A percentile compares a stretch with the other conserved stretches of the same genome.
Conservation (phyloP, 2,113 vertebrate genomes). For the Vimba vimba region DNA sequence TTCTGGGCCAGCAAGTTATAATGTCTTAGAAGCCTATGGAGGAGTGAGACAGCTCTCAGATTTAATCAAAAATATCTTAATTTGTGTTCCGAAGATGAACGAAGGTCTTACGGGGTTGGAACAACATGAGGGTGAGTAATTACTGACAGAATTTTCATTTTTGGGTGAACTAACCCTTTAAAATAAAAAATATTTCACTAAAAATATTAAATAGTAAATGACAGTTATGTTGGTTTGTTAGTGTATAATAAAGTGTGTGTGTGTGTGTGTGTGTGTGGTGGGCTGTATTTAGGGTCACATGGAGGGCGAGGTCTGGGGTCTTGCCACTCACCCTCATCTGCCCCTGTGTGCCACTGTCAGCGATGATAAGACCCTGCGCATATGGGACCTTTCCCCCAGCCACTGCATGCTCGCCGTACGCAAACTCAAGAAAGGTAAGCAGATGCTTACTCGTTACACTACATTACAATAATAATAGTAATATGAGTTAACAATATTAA, state of each 20-base stretch:
- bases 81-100: too few relatives aligned
- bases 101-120: too few relatives aligned
- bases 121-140: too few relatives aligned
- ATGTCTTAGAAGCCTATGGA: too few relatives aligned
- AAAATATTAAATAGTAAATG: too few relatives aligned
- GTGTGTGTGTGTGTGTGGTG: slow-evolving; percentile 3
- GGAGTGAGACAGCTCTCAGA: too few relatives aligned
- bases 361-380: slow-evolving; percentile 97
- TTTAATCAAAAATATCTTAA: too few relatives aligned
- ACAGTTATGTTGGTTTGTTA: neutral
- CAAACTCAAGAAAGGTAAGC: slow-evolving; percentile 96
- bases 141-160: too few relatives aligned
- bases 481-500: neutral
- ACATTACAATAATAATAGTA: neutral
- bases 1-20: too few relatives aligned
- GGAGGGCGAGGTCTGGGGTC: slow-evolving; percentile 98
- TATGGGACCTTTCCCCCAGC: slow-evolving; percentile 99
- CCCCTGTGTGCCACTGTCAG: slow-evolving; percentile 98
- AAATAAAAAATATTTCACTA: too few relatives aligned
- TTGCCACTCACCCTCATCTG: slow-evolving; percentile 96
- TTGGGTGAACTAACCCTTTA: too few relatives aligned
- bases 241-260: neutral
- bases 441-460: neutral
- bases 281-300: slow-evolving; percentile 87
- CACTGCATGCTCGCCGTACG: slow-evolving; percentile 99